Base-by-base conservation (phyloP, 2,888 invertebrate species). In the Aphrophora alni region DNA sequence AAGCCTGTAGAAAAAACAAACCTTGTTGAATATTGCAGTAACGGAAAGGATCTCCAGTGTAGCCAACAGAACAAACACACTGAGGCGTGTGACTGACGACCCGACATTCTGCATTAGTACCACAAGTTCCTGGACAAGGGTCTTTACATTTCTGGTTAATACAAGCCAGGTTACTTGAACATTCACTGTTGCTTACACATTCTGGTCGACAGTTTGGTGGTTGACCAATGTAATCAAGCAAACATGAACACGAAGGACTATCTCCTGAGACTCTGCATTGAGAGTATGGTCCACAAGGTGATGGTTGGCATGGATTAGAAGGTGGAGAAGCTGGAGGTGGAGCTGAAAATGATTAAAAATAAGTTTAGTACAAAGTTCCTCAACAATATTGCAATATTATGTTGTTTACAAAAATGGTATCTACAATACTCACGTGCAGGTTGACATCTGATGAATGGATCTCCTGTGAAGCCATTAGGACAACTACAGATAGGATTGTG, bases 111-210 rank as follows among this genome's bases (percentile, higher is more conserved):
- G 96, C 93, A 87, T 95, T 95, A 26, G 93, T 88, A 73, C 95
- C 96, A 87, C 97, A 97, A 17, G 95, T 95, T 81, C 92, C 91
- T 75, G 91, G 90, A 86, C 95, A 95, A 5, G 95, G 95, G 87
- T 93, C 93, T 87, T 90, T 91, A 87, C 95, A 95, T 89, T 93
- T 94, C 85, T 93, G 91, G 86, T 92, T 93, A 4, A 94, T 90
- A 86, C 95, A 95, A 71, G 94, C 94, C 87, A 91, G 89, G 85
- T 93, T 91, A 85, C 91, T 91, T 0, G 92, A 85, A 86, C 95
- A 95, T 87, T 95, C 95, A 38, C 93, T 90, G 87, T 92, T 94
- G 0, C 91, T 90, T 14, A 93, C 91, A 87, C 95, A 95, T 89
- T 94, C 94, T 5, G 94, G 94, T 85, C 87, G 85, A 83, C 89